Conservation (phyloP, 2,113 vertebrate genomes). For the Condylura cristata region DNA sequence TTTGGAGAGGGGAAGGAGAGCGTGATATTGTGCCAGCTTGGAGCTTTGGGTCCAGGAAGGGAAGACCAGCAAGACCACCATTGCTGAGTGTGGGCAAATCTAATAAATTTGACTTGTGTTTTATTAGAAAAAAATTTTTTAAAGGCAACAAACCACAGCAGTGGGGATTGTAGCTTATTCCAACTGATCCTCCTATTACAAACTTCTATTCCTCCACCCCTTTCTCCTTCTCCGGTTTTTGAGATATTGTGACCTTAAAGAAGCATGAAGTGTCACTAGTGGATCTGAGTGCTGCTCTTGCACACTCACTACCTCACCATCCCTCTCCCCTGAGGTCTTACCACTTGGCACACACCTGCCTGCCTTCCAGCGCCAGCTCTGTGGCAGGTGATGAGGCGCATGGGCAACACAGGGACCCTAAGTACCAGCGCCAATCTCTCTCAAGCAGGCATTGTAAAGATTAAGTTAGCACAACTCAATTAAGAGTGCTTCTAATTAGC, state of each 20-base stretch:
- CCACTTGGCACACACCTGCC: background rate
- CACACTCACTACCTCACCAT: background rate
- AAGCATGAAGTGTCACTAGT: background rate
- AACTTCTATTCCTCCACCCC: background rate
- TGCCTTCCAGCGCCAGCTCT: background rate
- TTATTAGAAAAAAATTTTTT: too few relatives aligned
- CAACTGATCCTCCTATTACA: background rate
- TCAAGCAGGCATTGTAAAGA: too few relatives aligned
- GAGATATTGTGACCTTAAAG: background rate
- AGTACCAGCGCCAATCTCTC: background rate
- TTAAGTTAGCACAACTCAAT: background rate
- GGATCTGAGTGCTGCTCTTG: background rate
- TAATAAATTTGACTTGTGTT: too few relatives aligned
- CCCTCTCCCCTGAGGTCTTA: background rate
- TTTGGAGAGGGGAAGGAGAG: too few relatives aligned
- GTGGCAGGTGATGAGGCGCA: background rate
- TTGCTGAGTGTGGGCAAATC: too few relatives aligned
- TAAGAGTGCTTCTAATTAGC: background rate
- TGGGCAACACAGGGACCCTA: background rate
- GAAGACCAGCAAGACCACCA: too few relatives aligned
- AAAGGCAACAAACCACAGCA: too few relatives aligned
- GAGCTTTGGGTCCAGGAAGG: too few relatives aligned
- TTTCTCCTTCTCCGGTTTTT: background rate
- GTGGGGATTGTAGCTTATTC: background rate
- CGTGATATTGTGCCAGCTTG: too few relatives aligned